These are phyloP conservation scores for Siphlonurus alternatus DNA, from an alignment of 2,888 invertebrate genomes.

Conservation along the genomic window DNA sequence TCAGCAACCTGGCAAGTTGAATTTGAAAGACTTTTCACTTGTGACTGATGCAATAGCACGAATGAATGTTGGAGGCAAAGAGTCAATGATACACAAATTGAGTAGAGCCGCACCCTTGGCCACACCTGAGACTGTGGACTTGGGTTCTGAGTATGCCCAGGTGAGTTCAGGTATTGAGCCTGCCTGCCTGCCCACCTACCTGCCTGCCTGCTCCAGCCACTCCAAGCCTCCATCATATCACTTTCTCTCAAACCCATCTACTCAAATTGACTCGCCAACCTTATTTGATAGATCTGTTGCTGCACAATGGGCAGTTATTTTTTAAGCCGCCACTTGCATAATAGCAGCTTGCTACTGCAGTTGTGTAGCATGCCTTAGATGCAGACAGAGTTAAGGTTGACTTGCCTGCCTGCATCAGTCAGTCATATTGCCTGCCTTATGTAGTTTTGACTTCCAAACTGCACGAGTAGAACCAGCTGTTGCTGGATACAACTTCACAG, in stretches of 20 bases:
- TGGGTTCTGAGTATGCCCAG: constrained; percentile 57
- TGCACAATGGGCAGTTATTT: background rate
- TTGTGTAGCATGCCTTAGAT: constrained; percentile 3
- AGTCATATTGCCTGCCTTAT: background rate
- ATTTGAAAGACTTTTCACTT: constrained; percentile 74
- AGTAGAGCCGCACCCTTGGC: constrained; percentile 39
- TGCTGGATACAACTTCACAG: too few species aligned
- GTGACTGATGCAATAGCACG: constrained; percentile 70
- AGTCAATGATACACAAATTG: constrained; percentile 25
- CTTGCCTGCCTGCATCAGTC: background rate
- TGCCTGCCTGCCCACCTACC: too few species aligned
- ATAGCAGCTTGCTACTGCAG: constrained; percentile 6
- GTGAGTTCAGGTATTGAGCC: constrained; percentile 24
- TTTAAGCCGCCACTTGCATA: too few species aligned
- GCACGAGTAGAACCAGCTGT: background rate
- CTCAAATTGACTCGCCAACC: background rate
- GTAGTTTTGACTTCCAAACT: background rate
- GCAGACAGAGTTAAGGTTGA: background rate
- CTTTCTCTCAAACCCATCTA: background rate
- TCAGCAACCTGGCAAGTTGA: constrained; percentile 76
- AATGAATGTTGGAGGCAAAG: constrained; percentile 43
- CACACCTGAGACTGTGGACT: constrained; percentile 57
- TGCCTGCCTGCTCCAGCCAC: background rate
- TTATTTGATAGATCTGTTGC: constrained; percentile 1
- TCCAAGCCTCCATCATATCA: background rate